Percentiles rank a stretch among this genome's conserved stretches.
phyloP scores from a whole-genome alignment of 2,888 invertebrate species.

The Standfussiana lucernea region DNA sequence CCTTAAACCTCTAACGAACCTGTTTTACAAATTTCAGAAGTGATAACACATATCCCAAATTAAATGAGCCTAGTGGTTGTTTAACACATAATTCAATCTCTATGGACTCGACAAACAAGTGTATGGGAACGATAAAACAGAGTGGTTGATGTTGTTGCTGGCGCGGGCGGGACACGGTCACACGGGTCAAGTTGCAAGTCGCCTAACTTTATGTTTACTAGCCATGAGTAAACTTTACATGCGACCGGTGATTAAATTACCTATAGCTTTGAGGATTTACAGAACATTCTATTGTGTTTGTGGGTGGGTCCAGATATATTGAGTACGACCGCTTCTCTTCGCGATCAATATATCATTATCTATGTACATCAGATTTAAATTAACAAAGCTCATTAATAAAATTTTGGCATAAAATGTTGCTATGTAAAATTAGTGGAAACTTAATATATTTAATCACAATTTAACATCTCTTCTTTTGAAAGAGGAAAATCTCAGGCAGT shows the following conservation, averaged over 20 bases:
- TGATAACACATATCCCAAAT: constrained; percentile 69
- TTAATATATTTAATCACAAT: neutral
- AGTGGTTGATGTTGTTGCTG: constrained; percentile 67
- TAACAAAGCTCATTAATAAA: constrained; percentile 4
- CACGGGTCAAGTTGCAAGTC: constrained; percentile 67
- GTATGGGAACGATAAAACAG: constrained; percentile 74
- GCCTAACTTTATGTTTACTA: constrained; percentile 67
- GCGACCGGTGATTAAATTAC: constrained; percentile 63
- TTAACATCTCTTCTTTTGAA: neutral
- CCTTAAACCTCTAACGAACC: constrained; percentile 50
- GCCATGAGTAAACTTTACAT: constrained; percentile 62
- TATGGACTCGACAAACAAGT: constrained; percentile 76
- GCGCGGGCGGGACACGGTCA: constrained; percentile 48
- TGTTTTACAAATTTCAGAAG: constrained; percentile 58
- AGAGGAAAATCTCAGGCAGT: neutral
- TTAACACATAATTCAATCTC: constrained; percentile 75
- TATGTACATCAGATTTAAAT: constrained; percentile 11
- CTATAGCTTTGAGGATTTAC: constrained; percentile 43
- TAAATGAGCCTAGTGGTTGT: constrained; percentile 70
- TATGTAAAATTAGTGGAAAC: neutral
- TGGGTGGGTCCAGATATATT: constrained; percentile 3
- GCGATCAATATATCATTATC: too few species aligned
- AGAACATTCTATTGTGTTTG: constrained; percentile 44
- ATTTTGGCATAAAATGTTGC: neutral
- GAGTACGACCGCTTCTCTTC: neutral